Base-by-base conservation (phyloP, 2,888 invertebrate species). In the Smittia aterrima region DNA sequence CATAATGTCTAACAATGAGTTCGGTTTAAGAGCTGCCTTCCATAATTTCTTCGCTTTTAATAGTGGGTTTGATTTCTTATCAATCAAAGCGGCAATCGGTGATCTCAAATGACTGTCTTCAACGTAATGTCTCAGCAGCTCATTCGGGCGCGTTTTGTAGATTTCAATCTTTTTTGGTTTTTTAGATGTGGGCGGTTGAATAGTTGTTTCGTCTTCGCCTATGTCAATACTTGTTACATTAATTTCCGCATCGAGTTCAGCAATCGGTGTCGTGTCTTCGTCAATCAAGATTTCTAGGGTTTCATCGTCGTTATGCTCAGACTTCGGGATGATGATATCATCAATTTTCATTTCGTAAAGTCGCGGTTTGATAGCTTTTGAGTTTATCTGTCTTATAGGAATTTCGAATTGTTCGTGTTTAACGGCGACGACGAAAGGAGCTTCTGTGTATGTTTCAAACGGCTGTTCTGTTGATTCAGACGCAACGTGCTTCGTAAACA, bases 41-140 rank as follows among this genome's bases (percentile, higher is more conserved):
- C 82, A 83, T 9, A 83, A 77, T 0, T 78, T 78, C 76, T 82
- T 83, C 64, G 82, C 79, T 76, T 82, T 82, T 18, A 80, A 80
- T 75, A 83, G 76, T 25, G 81, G 79, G 67, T 80, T 80, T 0
- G 79, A 76, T 22, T 82, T 80, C 32, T 83, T 82, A 78, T 83
- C 83, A 53, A 83, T 80, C 74, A 83, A 80, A 54, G 81, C 81
- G 4, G 83, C 83, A 75, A 83, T 76, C n/a, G 83, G 83, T 80
- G 81, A 81, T 68, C 83, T 80, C 73, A 83, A 81, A 76, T 82
- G 83, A 64, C 81, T 80, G 78, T 83, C 82, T 77, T 83, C 82
- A 73, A 83, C 80, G 75, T 81, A 83, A 76, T 81, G 81, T 75
- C 82, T 79, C 76, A 83, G 78, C 75, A 82, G 80, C 77, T 83